These are phyloP conservation scores for Pseudorhombus dupliciocellatus DNA, from an alignment of 2,113 vertebrate genomes.

Conservation along the genomic window DNA sequence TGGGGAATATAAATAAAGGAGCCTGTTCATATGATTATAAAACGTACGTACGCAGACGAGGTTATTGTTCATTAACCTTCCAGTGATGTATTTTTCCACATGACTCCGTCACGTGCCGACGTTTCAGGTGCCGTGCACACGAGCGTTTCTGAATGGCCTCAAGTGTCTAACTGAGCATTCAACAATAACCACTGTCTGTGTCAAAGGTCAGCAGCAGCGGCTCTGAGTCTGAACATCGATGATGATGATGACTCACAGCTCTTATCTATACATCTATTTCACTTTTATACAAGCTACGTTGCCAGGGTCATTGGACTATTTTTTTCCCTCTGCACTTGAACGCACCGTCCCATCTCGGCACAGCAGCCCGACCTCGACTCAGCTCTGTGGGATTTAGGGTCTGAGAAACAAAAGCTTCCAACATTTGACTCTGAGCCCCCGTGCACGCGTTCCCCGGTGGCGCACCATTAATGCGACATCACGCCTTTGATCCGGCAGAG, in stretches of 20 bases:
- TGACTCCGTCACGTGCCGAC: no score
- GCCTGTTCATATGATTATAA: no score
- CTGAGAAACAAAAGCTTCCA: conserved; percentile 57
- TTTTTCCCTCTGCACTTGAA: conserved; percentile 6
- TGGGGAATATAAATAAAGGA: no score
- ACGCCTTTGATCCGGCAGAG: conserved; percentile 52
- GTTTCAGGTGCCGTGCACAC: no score
- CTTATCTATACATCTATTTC: no score
- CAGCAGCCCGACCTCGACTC: conserved; percentile 24
- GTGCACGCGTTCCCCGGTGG: conserved; percentile 41
- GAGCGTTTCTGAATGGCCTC: not conserved
- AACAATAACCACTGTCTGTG: not conserved
- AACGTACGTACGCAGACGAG: no score
- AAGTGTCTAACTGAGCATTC: not conserved
- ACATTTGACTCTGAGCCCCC: conserved; percentile 55
- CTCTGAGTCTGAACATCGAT: not conserved
- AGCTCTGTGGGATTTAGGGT: conserved; percentile 52
- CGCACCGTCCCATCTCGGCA: not conserved
- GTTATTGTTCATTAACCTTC: no score
- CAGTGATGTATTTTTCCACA: no score
- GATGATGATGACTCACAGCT: not conserved
- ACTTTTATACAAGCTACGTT: no score
- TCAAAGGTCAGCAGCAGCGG: not conserved
- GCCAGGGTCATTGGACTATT: no score
- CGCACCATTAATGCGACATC: conserved; percentile 55